phyloP scores from a whole-genome alignment of 2,797 vertebrate species.

The Pteropus rufus region DNA sequence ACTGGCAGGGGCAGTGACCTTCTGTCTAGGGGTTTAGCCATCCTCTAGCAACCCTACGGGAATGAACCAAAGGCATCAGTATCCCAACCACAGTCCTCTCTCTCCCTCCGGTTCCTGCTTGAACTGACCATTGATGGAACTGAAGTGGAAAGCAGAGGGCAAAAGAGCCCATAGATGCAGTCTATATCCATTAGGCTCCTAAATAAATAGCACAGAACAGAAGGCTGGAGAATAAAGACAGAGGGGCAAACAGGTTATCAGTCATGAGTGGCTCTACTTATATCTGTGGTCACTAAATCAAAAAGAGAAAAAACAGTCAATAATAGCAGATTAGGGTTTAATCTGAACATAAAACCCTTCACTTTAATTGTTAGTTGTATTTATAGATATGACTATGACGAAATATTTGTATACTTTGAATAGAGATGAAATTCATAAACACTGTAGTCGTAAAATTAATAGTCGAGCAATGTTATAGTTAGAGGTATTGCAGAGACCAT shows the following conservation, averaged over 20 bases:
- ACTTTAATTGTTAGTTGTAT: neutral
- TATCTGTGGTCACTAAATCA: neutral
- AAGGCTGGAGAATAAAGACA: neutral
- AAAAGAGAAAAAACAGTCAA: neutral
- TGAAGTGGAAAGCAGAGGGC: neutral
- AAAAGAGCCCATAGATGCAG: neutral
- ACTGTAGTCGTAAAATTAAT: neutral
- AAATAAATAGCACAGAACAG: neutral
- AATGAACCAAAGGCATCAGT: neutral
- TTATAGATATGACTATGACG: neutral
- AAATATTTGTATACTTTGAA: neutral
- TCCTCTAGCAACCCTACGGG: too few relatives aligned
- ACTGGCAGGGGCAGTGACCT: neutral
- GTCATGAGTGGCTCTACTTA: neutral
- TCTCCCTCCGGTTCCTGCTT: too few relatives aligned
- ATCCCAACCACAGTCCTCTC: accelerated
- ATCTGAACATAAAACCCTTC: neutral
- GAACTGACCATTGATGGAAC: neutral
- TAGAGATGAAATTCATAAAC: neutral
- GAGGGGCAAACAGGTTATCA: neutral
- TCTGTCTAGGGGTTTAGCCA: neutral
- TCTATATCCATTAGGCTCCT: too few relatives aligned
- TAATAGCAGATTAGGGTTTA: neutral
- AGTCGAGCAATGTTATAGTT: neutral
- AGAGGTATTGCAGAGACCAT: neutral